Evolutionary conservation across 92 coral and sea anemone genomes (phyloP).

Genomic region (Scolanthus callimorphus): DNA sequence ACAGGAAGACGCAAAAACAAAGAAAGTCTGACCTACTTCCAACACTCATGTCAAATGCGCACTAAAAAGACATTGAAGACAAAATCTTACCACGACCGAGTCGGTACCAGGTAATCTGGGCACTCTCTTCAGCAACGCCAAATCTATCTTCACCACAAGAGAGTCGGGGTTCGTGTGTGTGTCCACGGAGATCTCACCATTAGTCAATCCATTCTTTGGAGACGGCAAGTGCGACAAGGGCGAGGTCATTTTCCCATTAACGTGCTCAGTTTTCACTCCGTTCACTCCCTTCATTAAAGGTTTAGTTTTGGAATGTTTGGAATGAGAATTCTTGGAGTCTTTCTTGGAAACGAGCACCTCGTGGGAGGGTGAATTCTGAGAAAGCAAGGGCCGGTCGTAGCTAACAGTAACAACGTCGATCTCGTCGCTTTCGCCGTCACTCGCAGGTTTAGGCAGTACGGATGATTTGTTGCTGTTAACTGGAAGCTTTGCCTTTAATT

Average conservation of each 20-base stretch:
- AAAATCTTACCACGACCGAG: constrained; percentile 13
- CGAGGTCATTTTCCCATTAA: constrained; percentile 45
- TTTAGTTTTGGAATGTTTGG: constrained; percentile 11
- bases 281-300: constrained; percentile 9
- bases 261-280: constrained; percentile 44
- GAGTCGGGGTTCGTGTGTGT: constrained; percentile 75
- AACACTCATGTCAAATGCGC: too few species aligned
- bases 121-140: constrained; percentile 81
- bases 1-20: too few species aligned
- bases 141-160: constrained; percentile 87
- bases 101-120: constrained; percentile 55
- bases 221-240: constrained; percentile 33
- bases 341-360: neutral
- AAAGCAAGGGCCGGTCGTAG: constrained; percentile 39
- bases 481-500: constrained; percentile 4
- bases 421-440: constrained; percentile 73
- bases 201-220: constrained; percentile 50
- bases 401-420: constrained; percentile 63
- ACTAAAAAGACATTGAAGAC: too few species aligned
- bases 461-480: constrained; percentile 8
- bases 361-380: constrained; percentile 14
- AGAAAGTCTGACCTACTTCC: too few species aligned
- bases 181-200: constrained; percentile 61
- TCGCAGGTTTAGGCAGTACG: constrained; percentile 8
- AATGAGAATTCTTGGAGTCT: constrained; percentile 14